Conservation (phyloP, 2,888 invertebrate genomes). For the Tetranychus piercei region DNA sequence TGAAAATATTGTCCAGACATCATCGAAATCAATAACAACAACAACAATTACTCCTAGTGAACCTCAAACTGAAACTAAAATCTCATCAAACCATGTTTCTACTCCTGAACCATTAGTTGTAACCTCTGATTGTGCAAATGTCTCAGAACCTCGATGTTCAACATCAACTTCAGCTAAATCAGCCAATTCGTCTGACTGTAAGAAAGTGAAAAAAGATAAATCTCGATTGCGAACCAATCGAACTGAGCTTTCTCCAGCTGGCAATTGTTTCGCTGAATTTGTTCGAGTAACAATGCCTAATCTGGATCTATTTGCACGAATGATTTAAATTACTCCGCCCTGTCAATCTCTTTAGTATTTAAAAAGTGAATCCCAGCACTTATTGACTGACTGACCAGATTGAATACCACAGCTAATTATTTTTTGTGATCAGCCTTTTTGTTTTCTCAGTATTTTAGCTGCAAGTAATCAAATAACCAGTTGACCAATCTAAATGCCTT, state of each 20-base stretch:
- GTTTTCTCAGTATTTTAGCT: too few relatives aligned
- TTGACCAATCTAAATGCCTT: too few relatives aligned
- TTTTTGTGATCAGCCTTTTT: too few relatives aligned
- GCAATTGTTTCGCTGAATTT: conserved; percentile 11
- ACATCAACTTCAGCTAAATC: background rate
- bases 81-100: too few relatives aligned
- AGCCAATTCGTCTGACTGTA: background rate
- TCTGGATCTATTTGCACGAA: conserved; percentile 16
- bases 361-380: background rate
- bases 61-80: background rate
- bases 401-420: too few relatives aligned
- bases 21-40: background rate
- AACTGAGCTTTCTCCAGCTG: background rate
- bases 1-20: background rate
- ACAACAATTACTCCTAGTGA: background rate
- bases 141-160: background rate
- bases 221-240: background rate
- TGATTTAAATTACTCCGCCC: conserved; percentile 12
- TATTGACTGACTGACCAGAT: background rate
- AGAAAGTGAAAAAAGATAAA: background rate
- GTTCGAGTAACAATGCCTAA: conserved; percentile 17
- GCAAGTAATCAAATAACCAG: too few relatives aligned
- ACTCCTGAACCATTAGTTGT: too few relatives aligned
- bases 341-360: background rate
- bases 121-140: background rate